These are phyloP conservation scores for Grapholita molesta DNA, from an alignment of 1,140 invertebrate species.

Conservation along the genomic window DNA sequence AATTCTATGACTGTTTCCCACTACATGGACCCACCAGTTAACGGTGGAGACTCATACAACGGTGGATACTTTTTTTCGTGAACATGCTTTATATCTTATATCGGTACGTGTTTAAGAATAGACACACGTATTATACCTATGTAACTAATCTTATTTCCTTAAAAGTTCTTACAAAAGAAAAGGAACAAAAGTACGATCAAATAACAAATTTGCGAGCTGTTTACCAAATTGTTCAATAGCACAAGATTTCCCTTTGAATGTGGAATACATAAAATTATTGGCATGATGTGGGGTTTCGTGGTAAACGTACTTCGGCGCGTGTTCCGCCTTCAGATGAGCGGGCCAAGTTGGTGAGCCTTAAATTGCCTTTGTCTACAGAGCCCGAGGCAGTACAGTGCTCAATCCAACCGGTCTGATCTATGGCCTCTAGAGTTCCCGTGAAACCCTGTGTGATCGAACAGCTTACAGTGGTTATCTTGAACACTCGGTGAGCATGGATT, in stretches of 20 bases:
- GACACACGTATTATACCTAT: no score
- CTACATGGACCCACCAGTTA: no score
- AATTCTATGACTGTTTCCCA: no score
- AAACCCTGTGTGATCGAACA: background rate
- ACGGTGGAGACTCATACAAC: no score
- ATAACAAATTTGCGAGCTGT: background rate
- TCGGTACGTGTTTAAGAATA: no score
- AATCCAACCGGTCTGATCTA: background rate
- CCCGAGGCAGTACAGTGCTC: background rate
- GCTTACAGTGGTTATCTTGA: background rate
- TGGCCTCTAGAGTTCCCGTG: background rate
- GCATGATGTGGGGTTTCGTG: background rate
- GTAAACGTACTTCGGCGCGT: slow-evolving; percentile 6
- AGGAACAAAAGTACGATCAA: background rate
- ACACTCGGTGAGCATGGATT: background rate
- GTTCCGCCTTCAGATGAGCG: background rate
- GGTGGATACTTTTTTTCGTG: no score
- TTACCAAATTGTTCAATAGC: background rate
- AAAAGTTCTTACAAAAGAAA: background rate
- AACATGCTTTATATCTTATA: no score
- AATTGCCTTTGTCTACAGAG: background rate
- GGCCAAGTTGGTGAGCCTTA: background rate
- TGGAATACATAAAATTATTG: background rate
- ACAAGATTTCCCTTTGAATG: background rate
- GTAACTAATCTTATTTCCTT: background rate